Conservation (phyloP, 1,140 invertebrate species). For the Caenorhabditis remanei region DNA sequence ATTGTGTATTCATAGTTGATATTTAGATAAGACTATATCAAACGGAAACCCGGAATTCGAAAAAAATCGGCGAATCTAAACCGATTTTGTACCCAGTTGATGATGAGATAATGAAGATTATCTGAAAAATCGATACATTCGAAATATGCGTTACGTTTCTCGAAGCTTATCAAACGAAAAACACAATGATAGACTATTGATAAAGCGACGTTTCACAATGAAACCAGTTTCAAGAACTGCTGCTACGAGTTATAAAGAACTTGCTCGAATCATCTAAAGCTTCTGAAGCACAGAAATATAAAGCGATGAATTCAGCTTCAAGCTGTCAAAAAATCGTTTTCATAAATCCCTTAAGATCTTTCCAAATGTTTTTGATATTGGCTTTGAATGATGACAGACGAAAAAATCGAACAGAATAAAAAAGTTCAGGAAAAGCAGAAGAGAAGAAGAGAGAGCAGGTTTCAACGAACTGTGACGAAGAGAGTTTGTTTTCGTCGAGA, state of each 20-base stretch:
- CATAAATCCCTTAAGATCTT: too few relatives aligned
- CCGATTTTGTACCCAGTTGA: slow-evolving; percentile 50
- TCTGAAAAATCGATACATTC: not conserved
- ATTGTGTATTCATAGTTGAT: slow-evolving; percentile 53
- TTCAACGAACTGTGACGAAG: slow-evolving; percentile 28
- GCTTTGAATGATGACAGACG: not conserved
- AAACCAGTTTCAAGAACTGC: too few relatives aligned
- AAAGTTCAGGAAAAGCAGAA: not conserved
- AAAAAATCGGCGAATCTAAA: slow-evolving; percentile 52
- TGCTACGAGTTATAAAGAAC: too few relatives aligned
- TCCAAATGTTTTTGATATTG: too few relatives aligned
- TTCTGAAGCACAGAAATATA: too few relatives aligned
- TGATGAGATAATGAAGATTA: slow-evolving; percentile 12
- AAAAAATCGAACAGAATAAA: not conserved
- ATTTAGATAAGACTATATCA: slow-evolving; percentile 48
- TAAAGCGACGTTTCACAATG: too few relatives aligned
- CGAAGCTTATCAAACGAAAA: not conserved
- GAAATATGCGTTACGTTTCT: too few relatives aligned
- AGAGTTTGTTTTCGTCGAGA: slow-evolving; percentile 15
- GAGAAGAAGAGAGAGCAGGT: not conserved
- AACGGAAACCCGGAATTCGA: slow-evolving; percentile 48
- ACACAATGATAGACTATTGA: too few relatives aligned
- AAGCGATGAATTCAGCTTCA: too few relatives aligned
- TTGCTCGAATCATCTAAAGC: too few relatives aligned
- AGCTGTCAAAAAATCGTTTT: too few relatives aligned